Base-by-base conservation (phyloP, 2,888 invertebrate species). In the Pseudococcus viburni region DNA sequence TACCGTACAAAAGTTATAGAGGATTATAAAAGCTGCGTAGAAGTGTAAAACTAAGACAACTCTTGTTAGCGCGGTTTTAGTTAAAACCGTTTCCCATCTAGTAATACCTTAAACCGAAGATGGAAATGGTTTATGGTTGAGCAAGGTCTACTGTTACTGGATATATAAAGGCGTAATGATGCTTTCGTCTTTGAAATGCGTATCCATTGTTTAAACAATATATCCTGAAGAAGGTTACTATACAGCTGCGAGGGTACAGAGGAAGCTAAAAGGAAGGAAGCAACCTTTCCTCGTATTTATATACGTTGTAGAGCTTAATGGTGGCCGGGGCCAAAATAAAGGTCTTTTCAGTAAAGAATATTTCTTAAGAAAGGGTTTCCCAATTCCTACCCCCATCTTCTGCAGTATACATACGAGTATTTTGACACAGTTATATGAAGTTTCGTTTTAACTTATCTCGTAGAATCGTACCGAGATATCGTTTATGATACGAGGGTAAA, bases 151-250 rank as follows among this genome's bases (percentile, higher is more conserved):
- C 77, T 42, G 77, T 77, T 77, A 77, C 80, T 83, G 19, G 80
- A 42, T 46, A 19, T 46, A 19, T 46, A 83, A 83, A 83, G 77
- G 77, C 80, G 46, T 83, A 85, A 85, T 51, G 85, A 85, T 85
- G 85, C 22, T 85, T 85, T 85, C 59, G 85, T 39, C 85, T 85
- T 85, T 85, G 59, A 85, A 85, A 83, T 83, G 80, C 59, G 85
- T 59, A 39, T 42, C 55, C 85, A 85, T 85, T 85, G 85, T 85
- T 85, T 85, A 85, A 85, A 85, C 85, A 85, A 55, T 85, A 85
- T 59, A 46, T 83, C 80, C 46, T 83, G 80, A 83, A 83, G 46
- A 59, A 26, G 85, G 59, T 84, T 84, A 55, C 85, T 85, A 84
- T 55, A 55, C n/a, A 51, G 85, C 59, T 85, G 48, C 22, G 19